A percentile compares a stretch with the other conserved stretches of the same genome.
Conservation (phyloP, 2,888 invertebrate species). For the Noctua janthe region DNA sequence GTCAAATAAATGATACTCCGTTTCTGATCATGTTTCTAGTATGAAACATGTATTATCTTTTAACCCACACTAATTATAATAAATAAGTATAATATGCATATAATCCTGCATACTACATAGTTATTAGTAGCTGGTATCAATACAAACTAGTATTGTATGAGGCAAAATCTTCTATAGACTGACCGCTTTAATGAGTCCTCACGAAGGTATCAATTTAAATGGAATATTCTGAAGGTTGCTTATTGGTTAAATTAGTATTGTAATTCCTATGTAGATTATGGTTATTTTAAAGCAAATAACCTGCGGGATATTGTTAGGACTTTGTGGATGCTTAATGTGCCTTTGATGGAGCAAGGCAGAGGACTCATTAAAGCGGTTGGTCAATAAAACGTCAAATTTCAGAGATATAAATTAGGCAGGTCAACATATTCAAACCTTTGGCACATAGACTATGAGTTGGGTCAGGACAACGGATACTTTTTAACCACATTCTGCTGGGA, state of each 20-base stretch:
- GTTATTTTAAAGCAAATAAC: too few species aligned
- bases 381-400: background rate
- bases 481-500: background rate
- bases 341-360: too few species aligned
- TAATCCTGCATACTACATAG: background rate
- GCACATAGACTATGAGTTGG: background rate
- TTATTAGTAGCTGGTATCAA: background rate
- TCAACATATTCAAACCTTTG: background rate
- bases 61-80: background rate
- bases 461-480: background rate
- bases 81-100: background rate
- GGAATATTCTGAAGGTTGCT: too few species aligned
- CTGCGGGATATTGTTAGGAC: too few species aligned
- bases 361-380: too few species aligned
- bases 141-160: background rate
- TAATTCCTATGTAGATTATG: too few species aligned
- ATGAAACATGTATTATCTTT: background rate
- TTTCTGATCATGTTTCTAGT: background rate
- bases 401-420: background rate
- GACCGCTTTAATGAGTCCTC: too few species aligned
- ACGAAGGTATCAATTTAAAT: too few species aligned
- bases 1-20: slow-evolving; percentile 8
- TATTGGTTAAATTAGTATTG: too few species aligned
- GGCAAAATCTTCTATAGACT: background rate
- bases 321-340: too few species aligned